These are phyloP conservation scores for Bombus vancouverensis DNA, from an alignment of 1,140 invertebrate genomes.

Conservation along the genomic window DNA sequence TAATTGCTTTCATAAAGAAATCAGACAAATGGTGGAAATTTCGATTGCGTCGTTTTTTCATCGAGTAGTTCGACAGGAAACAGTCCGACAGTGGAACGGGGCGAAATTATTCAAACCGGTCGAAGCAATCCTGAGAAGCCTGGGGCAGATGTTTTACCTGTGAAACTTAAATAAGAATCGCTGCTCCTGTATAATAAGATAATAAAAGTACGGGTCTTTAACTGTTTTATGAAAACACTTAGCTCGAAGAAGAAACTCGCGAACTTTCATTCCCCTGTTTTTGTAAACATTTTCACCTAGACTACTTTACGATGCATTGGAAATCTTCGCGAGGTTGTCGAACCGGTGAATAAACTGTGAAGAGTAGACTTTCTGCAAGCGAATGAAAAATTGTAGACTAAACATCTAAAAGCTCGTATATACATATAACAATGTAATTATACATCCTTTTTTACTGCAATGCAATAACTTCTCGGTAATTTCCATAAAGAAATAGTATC, in stretches of 20 bases:
- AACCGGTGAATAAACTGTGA: conserved; percentile 6
- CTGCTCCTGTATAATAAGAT: conserved; percentile 37
- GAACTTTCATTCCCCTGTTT: conserved; percentile 29
- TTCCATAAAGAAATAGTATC: neutral
- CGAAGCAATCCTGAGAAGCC: neutral
- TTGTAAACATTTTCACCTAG: conserved; percentile 11
- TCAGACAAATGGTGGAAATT: too few relatives aligned
- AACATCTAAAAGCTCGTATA: neutral
- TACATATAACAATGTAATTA: neutral
- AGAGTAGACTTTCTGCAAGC: neutral
- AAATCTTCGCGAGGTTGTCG: conserved; percentile 28
- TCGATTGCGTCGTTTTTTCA: neutral
- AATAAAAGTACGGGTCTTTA: conserved; percentile 39
- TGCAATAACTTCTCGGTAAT: neutral
- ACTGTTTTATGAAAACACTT: conserved; percentile 40
- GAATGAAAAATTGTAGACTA: neutral
- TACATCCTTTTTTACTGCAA: neutral
- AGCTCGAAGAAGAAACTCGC: conserved; percentile 20
- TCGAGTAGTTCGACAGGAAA: neutral
- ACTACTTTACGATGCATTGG: conserved; percentile 52
- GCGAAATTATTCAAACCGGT: conserved; percentile 10
- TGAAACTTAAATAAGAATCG: conserved; percentile 41
- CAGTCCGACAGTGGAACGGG: neutral
- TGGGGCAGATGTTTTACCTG: neutral
- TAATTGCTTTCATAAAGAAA: neutral